Conservation (phyloP, 2,888 invertebrate genomes). For the Eristalis tenax region DNA sequence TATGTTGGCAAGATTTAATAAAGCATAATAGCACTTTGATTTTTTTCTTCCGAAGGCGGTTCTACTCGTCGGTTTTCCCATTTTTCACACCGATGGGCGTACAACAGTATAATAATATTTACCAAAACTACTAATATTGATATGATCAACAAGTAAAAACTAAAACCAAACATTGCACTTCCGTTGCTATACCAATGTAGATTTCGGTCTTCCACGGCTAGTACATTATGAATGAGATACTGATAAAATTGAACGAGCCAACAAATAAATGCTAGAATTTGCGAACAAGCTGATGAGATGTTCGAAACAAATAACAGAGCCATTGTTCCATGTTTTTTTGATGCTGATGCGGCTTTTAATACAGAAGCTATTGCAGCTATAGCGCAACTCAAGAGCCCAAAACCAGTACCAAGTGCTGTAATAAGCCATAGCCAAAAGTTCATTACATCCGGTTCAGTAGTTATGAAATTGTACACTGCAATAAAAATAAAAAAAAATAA, state of each 20-base stretch:
- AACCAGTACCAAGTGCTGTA: constrained; percentile 80
- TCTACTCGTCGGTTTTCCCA: constrained; percentile 77
- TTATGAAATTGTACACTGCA: constrained; percentile 78
- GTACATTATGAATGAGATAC: constrained; percentile 90
- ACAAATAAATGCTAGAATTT: constrained; percentile 88
- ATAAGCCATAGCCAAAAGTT: constrained; percentile 80
- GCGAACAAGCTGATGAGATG: constrained; percentile 85
- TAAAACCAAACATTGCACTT: constrained; percentile 91
- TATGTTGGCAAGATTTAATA: constrained; percentile 75
- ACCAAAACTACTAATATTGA: constrained; percentile 79
- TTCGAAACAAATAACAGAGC: constrained; percentile 79
- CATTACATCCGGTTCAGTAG: constrained; percentile 78
- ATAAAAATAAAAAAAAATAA: constrained; percentile 11
- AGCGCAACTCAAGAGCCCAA: constrained; percentile 79
- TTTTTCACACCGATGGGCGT: constrained; percentile 77
- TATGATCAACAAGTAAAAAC: constrained; percentile 86
- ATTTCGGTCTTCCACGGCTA: constrained; percentile 89
- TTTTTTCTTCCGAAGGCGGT: constrained; percentile 79
- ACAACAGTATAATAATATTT: constrained; percentile 77
- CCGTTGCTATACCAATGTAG: constrained; percentile 92
- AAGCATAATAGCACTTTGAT: constrained; percentile 80
- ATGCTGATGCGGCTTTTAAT: constrained; percentile 79
- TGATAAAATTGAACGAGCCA: constrained; percentile 93
- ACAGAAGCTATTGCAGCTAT: constrained; percentile 81
- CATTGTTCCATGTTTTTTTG: constrained; percentile 79